Evolutionary conservation across 2,797 vertebrate genomes (phyloP).

Genomic region (Scolopax bukidnonensis): DNA sequence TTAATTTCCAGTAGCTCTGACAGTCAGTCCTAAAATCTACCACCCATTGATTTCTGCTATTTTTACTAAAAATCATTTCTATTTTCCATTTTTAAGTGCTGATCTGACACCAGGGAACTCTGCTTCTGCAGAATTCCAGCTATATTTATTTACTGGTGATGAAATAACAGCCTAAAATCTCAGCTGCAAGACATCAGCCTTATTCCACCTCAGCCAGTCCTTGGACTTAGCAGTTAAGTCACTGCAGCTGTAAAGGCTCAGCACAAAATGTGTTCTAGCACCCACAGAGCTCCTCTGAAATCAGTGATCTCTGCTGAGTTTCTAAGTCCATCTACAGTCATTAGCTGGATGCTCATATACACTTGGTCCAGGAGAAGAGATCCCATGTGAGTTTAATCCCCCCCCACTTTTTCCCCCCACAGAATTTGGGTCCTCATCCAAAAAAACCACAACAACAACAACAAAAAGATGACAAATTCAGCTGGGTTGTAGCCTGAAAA

Average conservation of each 20-base stretch:
- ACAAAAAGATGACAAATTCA: not conserved
- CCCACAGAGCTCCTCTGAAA: not conserved
- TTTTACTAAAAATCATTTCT: not conserved
- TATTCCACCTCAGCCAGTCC: not conserved
- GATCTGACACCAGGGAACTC: not conserved
- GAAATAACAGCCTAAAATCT: not conserved
- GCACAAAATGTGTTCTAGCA: not conserved
- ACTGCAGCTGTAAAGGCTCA: not conserved
- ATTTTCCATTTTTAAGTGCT: not conserved
- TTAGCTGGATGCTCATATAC: not conserved
- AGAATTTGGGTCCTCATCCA: not conserved
- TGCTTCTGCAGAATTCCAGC: not conserved
- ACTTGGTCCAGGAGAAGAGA: not conserved
- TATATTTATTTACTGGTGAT: not conserved
- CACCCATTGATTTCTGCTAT: not conserved
- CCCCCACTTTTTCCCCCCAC: accelerated
- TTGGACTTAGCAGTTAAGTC: not conserved
- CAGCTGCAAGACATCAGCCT: not conserved
- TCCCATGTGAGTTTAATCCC: not conserved
- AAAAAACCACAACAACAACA: not conserved
- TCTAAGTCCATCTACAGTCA: not conserved
- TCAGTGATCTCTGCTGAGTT: not conserved
- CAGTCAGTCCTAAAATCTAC: not conserved
- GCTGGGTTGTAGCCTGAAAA: not conserved
- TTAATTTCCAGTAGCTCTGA: not conserved